Percentiles rank a stretch among this genome's conserved stretches.
Conservation (phyloP, 2,797 vertebrate genomes). For the Scomberomorus guttatus region DNA sequence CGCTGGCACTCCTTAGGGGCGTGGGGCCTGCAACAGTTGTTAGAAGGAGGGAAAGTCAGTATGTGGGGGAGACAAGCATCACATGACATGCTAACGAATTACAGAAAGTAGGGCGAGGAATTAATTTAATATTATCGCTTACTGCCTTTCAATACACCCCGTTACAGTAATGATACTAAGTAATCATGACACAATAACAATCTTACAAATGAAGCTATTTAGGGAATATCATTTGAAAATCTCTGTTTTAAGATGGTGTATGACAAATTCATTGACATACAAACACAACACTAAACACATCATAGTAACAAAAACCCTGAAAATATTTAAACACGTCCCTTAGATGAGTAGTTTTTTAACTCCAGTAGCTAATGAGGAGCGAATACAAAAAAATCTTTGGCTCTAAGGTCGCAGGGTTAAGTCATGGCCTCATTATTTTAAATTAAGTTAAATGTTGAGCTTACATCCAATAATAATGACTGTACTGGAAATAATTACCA, state of each 20-base stretch:
- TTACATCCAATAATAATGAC: conserved; percentile 9
- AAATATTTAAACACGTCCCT: not conserved
- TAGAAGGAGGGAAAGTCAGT: conserved; percentile 42
- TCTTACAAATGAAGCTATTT: not conserved
- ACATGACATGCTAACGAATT: conserved; percentile 17
- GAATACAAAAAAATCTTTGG: not conserved
- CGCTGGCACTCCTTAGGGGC: conserved; percentile 95
- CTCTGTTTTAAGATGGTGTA: not conserved
- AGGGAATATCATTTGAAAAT: not conserved
- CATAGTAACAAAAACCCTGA: not conserved
- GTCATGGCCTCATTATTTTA: conserved; percentile 1
- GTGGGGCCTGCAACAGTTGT: conserved; percentile 86
- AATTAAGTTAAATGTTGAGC: not conserved
- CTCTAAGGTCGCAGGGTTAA: not conserved
- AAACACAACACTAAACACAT: not conserved
- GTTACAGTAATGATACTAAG: not conserved
- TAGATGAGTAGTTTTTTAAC: not conserved
- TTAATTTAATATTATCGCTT: not conserved
- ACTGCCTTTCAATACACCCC: not conserved
- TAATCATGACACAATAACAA: not conserved
- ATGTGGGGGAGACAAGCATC: conserved; percentile 19
- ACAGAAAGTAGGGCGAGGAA: not conserved
- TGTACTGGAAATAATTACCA: conserved; percentile 10
- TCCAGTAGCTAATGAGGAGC: not conserved
- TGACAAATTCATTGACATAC: not conserved